Base-by-base conservation (phyloP, 2,888 invertebrate species). In the Hirtodrosophila duncani region DNA sequence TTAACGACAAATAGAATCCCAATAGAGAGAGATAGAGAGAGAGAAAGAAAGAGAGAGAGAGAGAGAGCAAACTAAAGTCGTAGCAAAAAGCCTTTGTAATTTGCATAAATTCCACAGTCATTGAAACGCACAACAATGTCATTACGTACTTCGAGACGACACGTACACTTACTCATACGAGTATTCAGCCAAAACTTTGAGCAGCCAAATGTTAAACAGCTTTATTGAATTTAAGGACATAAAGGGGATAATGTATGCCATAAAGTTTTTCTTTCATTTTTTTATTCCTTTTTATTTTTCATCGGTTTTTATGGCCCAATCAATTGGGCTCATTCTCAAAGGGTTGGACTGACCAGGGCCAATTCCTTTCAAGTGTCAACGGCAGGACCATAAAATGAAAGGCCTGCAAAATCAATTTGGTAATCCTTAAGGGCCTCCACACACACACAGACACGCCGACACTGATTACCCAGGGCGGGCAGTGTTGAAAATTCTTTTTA, bases 81-180 rank as follows among this genome's bases (percentile, higher is more conserved):
- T n/a, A n/a, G n/a, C n/a, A 39, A 45, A 20, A 43, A 37, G 23
- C 17, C 13, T 37, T 30, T 13, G 10, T 33, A 37, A 66, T 75
- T 79, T 72, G 63, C 79, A 75, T 75, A 75, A 75, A 75, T 69
- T 71, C 78, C 68, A 58, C 57, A n/a, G n/a, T 67, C 67, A 68
- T 67, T 75, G 55, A 71, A 75, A 68, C 75, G 71, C 59, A 56
- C 52, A 63, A 69, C 52, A 59, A 65, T 75, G 67, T 50, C 67
- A 29, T 60, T 55, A 59, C 48, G 57, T 62, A 67, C 64, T 24
- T 58, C 52, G 45, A 48, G 23, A 43, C 33, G 49, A 23, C 41
- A 41, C 13, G n/a, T 11, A 23, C 9, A 41, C 23, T 17, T 20
- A 26, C 30, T 16, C 18, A 49, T 17, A 29, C 33, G 21, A 14